Conservation (phyloP, 2,113 vertebrate genomes). For the Alectura lathami region DNA sequence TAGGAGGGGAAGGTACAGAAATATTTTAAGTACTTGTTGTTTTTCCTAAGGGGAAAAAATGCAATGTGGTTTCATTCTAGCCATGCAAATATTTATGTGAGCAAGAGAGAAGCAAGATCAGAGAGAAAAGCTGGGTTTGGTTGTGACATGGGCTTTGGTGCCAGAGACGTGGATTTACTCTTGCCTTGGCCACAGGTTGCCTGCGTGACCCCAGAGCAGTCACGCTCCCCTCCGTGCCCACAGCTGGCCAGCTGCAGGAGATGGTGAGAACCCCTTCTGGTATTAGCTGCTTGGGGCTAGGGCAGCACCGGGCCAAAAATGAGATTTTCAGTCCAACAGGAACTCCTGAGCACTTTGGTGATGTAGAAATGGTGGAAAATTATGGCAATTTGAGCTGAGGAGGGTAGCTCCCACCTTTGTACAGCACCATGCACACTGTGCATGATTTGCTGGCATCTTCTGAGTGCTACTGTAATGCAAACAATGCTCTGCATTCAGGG, state of each 20-base stretch:
- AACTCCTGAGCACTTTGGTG: not conserved
- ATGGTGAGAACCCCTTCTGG: not conserved
- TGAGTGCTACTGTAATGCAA: not conserved
- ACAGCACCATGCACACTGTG: not conserved
- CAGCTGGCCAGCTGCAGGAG: not conserved
- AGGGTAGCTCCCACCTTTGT: not conserved
- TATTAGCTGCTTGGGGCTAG: not conserved
- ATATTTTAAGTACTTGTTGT: slow-evolving; percentile 50
- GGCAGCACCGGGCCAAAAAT: not conserved
- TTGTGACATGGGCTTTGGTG: slow-evolving; percentile 18
- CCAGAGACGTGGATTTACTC: not conserved
- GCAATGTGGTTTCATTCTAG: slow-evolving; percentile 53
- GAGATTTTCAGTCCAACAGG: slow-evolving; percentile 23
- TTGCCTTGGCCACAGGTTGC: not conserved
- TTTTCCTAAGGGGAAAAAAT: slow-evolving; percentile 40
- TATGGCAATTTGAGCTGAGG: slow-evolving; percentile 1
- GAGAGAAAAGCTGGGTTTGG: slow-evolving; percentile 28
- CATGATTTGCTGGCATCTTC: not conserved
- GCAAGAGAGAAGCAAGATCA: slow-evolving; percentile 38
- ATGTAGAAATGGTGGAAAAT: slow-evolving; percentile 27
- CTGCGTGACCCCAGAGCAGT: not conserved
- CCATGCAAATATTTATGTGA: slow-evolving; percentile 54
- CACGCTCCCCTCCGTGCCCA: not conserved
- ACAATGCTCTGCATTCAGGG: slow-evolving; percentile 62
- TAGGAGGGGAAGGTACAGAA: not conserved